Evolutionary conservation across 2,888 invertebrate species (phyloP), one percentile per base, ranked within the genome.

Genomic region (Anagyrus pseudococci): DNA sequence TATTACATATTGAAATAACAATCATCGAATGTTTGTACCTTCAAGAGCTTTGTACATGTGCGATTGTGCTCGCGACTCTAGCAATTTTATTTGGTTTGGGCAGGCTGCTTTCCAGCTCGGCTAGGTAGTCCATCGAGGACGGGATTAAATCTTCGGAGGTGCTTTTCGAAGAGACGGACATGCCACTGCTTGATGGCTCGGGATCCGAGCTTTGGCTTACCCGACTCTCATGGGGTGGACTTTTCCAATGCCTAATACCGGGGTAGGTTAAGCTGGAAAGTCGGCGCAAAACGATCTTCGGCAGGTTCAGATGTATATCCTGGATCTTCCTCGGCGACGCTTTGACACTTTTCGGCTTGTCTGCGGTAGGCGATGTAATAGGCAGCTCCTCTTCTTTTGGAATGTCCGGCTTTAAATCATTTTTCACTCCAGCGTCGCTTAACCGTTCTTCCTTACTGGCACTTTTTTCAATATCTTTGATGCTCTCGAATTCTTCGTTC

Each of bases 261-360:
- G 74, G 69, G 67, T 71, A 72, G 33, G 70, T 72, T 15, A 73
- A 68, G n/a, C 67, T 49, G 4, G 77, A 72, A 8, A 77, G 37
- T 71, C 74, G 71, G 2, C 72, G 67, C 1, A 77, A 63, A 40
- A 73, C 66, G 50, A 79, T 68, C 64, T 59, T 70, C 4, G 76
- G 75, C 15, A 62, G 40, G 8, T 22, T 33, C 19, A 61, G 19
- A 2, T 55, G 47, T 8, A 58, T 26, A 20, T 61, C 50, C 43
- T 60, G 46, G 37, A 64, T 41, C 48, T 64, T 61, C n/a, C 20
- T 56, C 37, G 67, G 61, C 10, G 61, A 13, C 2, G 33, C 3
- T 8, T 8, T 37, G 10, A 15, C 13, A 15, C 13, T 46, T 46
- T 20, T 46, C 50, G 43, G 44, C 48, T 37, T 44, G 17, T 47